A percentile compares a stretch with the other conserved stretches of the same genome.
These are phyloP conservation scores for Chaetogeoica ovagalla DNA, from an alignment of 2,888 invertebrate species.

Conservation along the genomic window DNA sequence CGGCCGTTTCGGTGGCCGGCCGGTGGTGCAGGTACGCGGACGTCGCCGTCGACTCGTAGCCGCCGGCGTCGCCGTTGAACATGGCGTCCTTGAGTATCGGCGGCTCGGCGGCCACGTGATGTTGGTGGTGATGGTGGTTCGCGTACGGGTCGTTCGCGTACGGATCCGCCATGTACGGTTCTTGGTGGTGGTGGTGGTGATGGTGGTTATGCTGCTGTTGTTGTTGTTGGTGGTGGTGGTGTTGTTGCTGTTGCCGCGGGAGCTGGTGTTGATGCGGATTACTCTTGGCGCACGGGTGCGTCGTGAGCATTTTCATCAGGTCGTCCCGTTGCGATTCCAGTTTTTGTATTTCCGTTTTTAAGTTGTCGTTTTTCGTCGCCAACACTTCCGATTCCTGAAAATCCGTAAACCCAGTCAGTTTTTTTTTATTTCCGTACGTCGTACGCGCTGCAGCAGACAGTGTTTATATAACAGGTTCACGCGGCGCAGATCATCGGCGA, in stretches of 20 bases:
- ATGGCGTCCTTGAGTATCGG: slow-evolving; percentile 43
- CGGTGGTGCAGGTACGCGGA: slow-evolving; percentile 1
- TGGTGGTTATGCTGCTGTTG: slow-evolving; percentile 1
- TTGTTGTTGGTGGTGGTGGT: background rate
- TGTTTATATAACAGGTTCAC: too few relatives aligned
- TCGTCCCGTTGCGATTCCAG: slow-evolving; percentile 78
- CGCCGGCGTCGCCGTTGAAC: slow-evolving; percentile 15
- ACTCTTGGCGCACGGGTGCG: slow-evolving; percentile 72
- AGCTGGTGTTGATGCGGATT: background rate
- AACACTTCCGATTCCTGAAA: slow-evolving; percentile 76
- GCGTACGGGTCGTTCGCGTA: slow-evolving; percentile 9
- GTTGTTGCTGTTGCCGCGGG: slow-evolving; percentile 1
- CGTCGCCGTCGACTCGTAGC: background rate
- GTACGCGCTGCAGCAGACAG: too few relatives aligned
- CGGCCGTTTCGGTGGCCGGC: slow-evolving; percentile 8
- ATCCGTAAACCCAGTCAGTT: background rate
- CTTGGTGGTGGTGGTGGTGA: background rate
- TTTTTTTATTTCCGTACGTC: too few relatives aligned
- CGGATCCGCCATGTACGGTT: background rate
- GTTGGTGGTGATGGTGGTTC: background rate
- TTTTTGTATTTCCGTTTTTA: slow-evolving; percentile 81
- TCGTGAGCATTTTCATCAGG: slow-evolving; percentile 76
- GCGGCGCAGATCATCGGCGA: too few relatives aligned
- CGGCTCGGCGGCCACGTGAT: slow-evolving; percentile 23
- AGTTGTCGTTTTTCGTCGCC: slow-evolving; percentile 81